Conservation (phyloP, 2,888 invertebrate genomes). For the Melanostoma scalare region DNA sequence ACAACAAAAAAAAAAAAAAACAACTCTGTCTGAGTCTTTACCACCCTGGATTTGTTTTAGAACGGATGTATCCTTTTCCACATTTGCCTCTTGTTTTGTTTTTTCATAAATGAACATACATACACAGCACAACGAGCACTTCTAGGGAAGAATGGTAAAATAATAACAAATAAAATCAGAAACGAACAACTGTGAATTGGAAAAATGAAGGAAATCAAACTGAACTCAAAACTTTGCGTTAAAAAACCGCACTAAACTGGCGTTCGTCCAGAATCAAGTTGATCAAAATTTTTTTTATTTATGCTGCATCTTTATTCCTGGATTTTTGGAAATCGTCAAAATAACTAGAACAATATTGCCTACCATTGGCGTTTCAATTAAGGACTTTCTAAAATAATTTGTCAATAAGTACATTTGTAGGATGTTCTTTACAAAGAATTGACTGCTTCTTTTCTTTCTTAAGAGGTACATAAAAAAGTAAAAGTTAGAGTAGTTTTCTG, state of each 20-base stretch:
- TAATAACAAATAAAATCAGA: conserved; percentile 6
- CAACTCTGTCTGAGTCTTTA: conserved; percentile 23
- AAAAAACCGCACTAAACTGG: conserved; percentile 64
- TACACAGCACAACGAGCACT: conserved; percentile 1
- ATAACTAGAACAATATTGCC: neutral
- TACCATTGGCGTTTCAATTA: neutral
- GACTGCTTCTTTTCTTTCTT: too few species aligned
- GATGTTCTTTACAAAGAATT: too few species aligned
- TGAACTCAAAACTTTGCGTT: conserved; percentile 63
- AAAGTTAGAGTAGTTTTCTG: too few species aligned
- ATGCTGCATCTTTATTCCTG: conserved; percentile 66
- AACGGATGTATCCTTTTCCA: conserved; percentile 15
- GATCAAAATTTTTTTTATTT: conserved; percentile 71
- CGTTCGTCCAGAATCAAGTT: conserved; percentile 62
- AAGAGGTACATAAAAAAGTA: too few species aligned
- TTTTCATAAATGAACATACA: conserved; percentile 6
- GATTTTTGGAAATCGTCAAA: conserved; percentile 50
- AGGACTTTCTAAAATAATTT: too few species aligned
- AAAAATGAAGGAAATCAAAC: conserved; percentile 52
- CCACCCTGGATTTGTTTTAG: conserved; percentile 35
- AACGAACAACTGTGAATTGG: conserved; percentile 9
- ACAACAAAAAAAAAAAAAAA: conserved; percentile 4
- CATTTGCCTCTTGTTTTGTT: conserved; percentile 32
- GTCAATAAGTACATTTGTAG: too few species aligned
- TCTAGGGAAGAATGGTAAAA: conserved; percentile 27